Percentiles rank a stretch among this genome's conserved stretches.
Evolutionary conservation across 2,113 vertebrate species (phyloP).

Genomic region (Rynchops niger): DNA sequence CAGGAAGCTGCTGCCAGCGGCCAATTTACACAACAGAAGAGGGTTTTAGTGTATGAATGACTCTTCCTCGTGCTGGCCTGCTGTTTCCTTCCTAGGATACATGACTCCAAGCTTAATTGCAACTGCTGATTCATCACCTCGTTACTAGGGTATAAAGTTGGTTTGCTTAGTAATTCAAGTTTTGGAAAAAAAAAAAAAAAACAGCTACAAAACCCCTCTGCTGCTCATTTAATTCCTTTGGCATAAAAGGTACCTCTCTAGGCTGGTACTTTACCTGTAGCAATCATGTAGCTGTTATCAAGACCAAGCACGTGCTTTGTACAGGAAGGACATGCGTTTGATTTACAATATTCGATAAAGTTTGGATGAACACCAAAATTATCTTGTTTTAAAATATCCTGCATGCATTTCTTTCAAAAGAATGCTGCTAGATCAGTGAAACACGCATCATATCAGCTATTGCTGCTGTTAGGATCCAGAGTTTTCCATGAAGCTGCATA

Average conservation of each 20-base stretch:
- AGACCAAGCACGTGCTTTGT: neutral
- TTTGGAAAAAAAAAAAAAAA: neutral
- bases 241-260: neutral
- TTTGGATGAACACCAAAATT: conserved; percentile 13
- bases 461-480: neutral
- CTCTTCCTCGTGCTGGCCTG: conserved; percentile 17
- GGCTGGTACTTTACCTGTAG: neutral
- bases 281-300: neutral
- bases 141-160: conserved; percentile 37
- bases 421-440: neutral
- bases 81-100: conserved; percentile 48
- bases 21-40: conserved; percentile 58
- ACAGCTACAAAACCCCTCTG: neutral
- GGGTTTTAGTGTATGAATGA: conserved; percentile 43
- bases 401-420: neutral
- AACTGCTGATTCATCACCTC: conserved; percentile 59
- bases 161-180: conserved; percentile 52
- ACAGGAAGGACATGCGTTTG: neutral
- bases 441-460: neutral
- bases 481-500: neutral
- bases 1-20: conserved; percentile 57
- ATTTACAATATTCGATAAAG: neutral
- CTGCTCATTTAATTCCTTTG: neutral
- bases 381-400: neutral
- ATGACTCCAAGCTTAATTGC: conserved; percentile 52